Base-by-base conservation (phyloP, 1,140 invertebrate genomes). In the Himalopsyche phryganea region DNA sequence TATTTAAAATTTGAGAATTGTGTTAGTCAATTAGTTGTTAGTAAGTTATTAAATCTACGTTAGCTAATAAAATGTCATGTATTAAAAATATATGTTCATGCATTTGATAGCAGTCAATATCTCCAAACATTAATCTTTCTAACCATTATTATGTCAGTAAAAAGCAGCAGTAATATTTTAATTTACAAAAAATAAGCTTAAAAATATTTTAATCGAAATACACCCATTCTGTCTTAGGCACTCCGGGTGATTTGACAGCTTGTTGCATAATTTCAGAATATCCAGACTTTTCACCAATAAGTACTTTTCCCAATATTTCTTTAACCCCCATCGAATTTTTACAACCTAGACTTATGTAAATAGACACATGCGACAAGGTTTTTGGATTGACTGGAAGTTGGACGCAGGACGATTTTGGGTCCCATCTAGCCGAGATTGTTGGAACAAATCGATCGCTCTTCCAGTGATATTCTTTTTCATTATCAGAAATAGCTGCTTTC, bases 371-470 rank as follows among this genome's bases (percentile, higher is more conserved):
- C 41, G 71, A 67, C 54, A 78, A 58, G 54, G 68, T 76, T 11
- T 69, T 71, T 63, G 72, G 75, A 65, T 71, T 75, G 9, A 77
- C 73, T 19, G 68, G 67, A 41, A 77, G 60, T 59, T 73, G 74
- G 9, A 76, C 74, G 6, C 72, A 76, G 6, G 80, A 72, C 17
- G 73, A 73, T 51, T 78, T 79, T 2, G 73, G 70, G 66, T 82
- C 80, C 81, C 81, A 82, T 66, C 80, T 77, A 23, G 80, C 80
- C 1, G 81, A 82, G 62, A 89, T 83, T 2, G 85, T 84, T 3
- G 87, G 86, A 13, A 79, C 71, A 69, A 90, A 89, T 41, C 81
- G 77, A 53, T 86, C 82, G 53, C 86, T 88, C 67, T 89, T 89
- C 85, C 87, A 89, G 58, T 87, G 87, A 38, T 85, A 82, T 40